phyloP scores from a whole-genome alignment of 53 echinoderm and acorn worm species.

The Hippasteria phrygiana region DNA sequence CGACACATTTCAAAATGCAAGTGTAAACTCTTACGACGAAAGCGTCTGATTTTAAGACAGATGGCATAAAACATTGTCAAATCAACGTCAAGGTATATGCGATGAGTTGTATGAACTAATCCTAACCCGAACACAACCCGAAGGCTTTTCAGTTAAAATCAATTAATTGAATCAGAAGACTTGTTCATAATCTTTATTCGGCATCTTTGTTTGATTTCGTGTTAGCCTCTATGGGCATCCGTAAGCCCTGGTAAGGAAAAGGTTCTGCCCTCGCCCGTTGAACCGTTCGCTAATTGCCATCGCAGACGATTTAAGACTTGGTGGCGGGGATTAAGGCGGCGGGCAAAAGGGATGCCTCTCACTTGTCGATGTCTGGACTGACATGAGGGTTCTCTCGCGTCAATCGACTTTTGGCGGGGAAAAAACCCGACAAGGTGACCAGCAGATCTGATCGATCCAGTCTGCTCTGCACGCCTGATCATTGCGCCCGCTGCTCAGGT shows the following conservation, averaged over 20 bases:
- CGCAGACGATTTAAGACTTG: slow-evolving; percentile 18
- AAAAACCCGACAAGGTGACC: slow-evolving; percentile 28
- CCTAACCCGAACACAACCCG: no score
- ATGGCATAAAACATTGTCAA: no score
- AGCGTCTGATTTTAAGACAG: no score
- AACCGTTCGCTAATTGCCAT: slow-evolving; percentile 44
- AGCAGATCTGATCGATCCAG: slow-evolving; percentile 29
- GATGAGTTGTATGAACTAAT: no score
- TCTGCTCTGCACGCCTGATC: neutral
- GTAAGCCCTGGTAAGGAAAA: slow-evolving; percentile 1
- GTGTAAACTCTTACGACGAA: no score
- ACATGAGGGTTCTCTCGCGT: slow-evolving; percentile 18
- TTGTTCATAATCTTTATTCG: no score
- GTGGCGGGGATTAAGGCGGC: slow-evolving; percentile 30
- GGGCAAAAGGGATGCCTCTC: neutral
- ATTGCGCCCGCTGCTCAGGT: neutral
- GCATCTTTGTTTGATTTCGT: no score
- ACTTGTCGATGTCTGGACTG: slow-evolving; percentile 37
- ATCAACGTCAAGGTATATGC: no score
- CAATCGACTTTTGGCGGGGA: slow-evolving; percentile 36
- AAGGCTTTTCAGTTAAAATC: no score
- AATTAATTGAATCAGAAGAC: no score
- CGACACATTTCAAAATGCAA: no score
- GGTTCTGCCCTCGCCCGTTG: neutral
- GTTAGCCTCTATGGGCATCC: slow-evolving; percentile 13